These are phyloP conservation scores for Megaceryle torquata DNA, from an alignment of 2,113 vertebrate species.

Conservation along the genomic window DNA sequence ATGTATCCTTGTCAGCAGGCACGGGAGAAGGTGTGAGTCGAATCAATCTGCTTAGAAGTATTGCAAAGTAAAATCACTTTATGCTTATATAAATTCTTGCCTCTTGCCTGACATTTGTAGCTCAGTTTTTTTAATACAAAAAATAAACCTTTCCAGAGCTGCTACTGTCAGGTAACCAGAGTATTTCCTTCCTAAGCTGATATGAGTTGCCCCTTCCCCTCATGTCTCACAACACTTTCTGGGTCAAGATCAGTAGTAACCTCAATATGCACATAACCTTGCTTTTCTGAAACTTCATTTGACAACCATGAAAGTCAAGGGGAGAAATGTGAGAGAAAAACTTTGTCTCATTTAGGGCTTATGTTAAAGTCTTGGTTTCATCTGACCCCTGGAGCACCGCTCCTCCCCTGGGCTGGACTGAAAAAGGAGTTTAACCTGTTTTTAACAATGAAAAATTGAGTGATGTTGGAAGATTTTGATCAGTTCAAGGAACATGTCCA, in stretches of 20 bases:
- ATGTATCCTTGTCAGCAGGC: fast-evolving
- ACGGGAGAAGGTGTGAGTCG: neutral
- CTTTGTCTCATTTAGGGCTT: neutral
- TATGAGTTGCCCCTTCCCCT: neutral
- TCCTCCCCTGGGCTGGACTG: neutral
- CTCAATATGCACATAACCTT: neutral
- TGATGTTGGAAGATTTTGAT: neutral
- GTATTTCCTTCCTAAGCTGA: neutral
- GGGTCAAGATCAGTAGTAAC: neutral
- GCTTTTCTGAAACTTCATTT: neutral
- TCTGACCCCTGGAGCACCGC: neutral
- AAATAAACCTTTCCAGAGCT: neutral
- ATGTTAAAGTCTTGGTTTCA: neutral
- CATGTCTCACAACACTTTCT: neutral
- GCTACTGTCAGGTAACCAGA: neutral
- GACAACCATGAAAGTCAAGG: neutral
- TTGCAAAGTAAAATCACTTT: neutral
- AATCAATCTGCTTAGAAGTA: neutral
- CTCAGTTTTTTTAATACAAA: neutral
- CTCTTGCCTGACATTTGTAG: neutral
- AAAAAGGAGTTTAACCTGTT: neutral
- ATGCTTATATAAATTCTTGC: fast-evolving
- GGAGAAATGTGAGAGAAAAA: neutral
- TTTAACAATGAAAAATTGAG: neutral
- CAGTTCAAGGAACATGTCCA: neutral